Base-by-base conservation (phyloP, 35 echinoderm and acorn worm genomes). In the Stichopus chloronotus region DNA sequence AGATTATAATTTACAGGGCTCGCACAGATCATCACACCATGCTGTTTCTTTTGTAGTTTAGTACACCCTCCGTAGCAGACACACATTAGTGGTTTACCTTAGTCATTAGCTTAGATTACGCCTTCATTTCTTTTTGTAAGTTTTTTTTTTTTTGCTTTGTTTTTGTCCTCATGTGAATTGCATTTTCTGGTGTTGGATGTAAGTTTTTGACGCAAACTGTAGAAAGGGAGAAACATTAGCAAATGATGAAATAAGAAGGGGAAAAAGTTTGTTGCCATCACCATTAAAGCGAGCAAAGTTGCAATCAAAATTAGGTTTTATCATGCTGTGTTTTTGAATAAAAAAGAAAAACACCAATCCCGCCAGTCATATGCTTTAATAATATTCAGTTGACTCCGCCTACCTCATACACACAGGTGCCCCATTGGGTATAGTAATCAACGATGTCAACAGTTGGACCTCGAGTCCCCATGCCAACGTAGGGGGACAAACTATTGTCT, bases 401-500 rank as follows among this genome's bases (percentile, higher is more conserved):
- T 88, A 60, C 87, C 80, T 89, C 87, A 59, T 72, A 89, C 87
- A 89, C 87, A 89, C 87, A 89, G 87, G 87, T 89, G 87, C 61
- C 87, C 87, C 59, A 63, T 89, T 61, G 87, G 87, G 20, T 89
- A 89, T 89, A 65, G 61, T 89, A 89, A 61, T 89, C 87, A 71
- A 72, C 87, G 87, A 89, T 89, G 87, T 17, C 17, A 89, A 72
- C 20, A 71, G 25, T 89, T 71, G 87, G 87, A 89, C 52, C 87
- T 89, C 61, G 60, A 71, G 30, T 89, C 87, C 65, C 87, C 87
- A 58, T 89, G 87, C 52, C 59, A 89, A 19, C 59, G 71, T 71
- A 71, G 19, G 57, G 87, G 87, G 87, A 52, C 19, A 21, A 52
- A 72, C 59, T 89, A 89, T 89, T 89, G 87, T 61, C 87, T 89